phyloP scores from a whole-genome alignment of 2,113 vertebrate genomes.

The Ciconia stormi region DNA sequence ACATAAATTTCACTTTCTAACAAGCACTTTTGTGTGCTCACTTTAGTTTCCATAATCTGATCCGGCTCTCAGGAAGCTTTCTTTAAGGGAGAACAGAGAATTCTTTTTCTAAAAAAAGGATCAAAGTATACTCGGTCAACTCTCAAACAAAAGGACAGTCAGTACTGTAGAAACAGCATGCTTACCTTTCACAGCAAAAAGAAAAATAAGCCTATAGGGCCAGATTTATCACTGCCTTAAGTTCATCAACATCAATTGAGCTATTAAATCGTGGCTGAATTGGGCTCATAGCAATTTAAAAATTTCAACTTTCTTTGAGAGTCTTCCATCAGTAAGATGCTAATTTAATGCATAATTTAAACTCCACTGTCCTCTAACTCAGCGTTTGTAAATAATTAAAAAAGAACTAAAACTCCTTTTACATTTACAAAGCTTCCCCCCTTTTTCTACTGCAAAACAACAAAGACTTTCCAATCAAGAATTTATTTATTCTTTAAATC shows the following conservation, averaged over 20 bases:
- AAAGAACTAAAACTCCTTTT: conserved; percentile 61
- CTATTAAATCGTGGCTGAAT: conserved; percentile 26
- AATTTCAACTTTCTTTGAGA: conserved; percentile 11
- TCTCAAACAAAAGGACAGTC: conserved; percentile 57
- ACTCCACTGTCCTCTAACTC: conserved; percentile 63
- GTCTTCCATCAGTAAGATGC: conserved; percentile 67
- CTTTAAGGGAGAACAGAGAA: conserved; percentile 63
- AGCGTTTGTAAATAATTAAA: conserved; percentile 72
- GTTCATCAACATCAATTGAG: conserved; percentile 39
- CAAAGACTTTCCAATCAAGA: conserved; percentile 23
- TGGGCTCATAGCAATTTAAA: conserved; percentile 15
- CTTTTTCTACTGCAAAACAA: conserved; percentile 27
- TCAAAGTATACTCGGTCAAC: conserved; percentile 50
- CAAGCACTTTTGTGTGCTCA: conserved; percentile 53
- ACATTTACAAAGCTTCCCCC: conserved; percentile 47
- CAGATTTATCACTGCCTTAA: conserved; percentile 6
- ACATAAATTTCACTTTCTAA: conserved; percentile 66
- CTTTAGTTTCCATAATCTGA: conserved; percentile 56
- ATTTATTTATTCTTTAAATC: conserved; percentile 28
- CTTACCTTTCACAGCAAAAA: conserved; percentile 55
- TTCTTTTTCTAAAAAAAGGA: conserved; percentile 56
- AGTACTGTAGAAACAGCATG: conserved; percentile 36
- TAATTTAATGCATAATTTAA: conserved; percentile 77
- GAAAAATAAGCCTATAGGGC: conserved; percentile 20
- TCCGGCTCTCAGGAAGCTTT: conserved; percentile 52